Evolutionary conservation across 2,888 invertebrate species (phyloP).

Genomic region (Anoplius nigerrimus): DNA sequence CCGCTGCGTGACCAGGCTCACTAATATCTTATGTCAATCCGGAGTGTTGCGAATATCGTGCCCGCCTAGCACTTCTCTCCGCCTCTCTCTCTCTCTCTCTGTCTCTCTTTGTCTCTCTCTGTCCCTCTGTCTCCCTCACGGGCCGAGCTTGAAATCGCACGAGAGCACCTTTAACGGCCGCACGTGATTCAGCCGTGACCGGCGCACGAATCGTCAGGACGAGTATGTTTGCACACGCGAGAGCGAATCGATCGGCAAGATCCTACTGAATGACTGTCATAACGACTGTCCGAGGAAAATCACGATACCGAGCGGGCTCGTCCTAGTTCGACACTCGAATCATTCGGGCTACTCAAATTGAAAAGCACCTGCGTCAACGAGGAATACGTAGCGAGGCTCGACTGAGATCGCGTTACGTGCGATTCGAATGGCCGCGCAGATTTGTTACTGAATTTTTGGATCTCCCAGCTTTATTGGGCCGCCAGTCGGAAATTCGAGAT

Average conservation of each 20-base stretch:
- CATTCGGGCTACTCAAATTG: too few relatives aligned
- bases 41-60: conserved; percentile 40
- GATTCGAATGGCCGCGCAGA: too few relatives aligned
- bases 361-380: too few relatives aligned
- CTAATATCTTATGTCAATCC: conserved; percentile 54
- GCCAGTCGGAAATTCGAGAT: too few relatives aligned
- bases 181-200: conserved; percentile 33
- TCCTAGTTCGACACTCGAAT: too few relatives aligned
- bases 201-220: conserved; percentile 43
- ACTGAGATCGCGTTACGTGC: too few relatives aligned
- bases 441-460: too few relatives aligned
- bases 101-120: too few relatives aligned
- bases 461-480: too few relatives aligned
- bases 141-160: conserved; percentile 12
- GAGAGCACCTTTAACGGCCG: conserved; percentile 28
- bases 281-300: conserved; percentile 41
- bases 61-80: too few relatives aligned
- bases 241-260: conserved; percentile 41
- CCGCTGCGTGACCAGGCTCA: conserved; percentile 44
- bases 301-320: not conserved
- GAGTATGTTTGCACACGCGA: conserved; percentile 10
- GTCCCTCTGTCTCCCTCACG: too few relatives aligned
- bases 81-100: conserved; percentile 1
- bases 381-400: too few relatives aligned
- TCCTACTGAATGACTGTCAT: conserved; percentile 51